Evolutionary conservation across 2,113 vertebrate genomes (phyloP), one percentile per base, ranked within the genome.

Genomic region (Ceyx margarethae): DNA sequence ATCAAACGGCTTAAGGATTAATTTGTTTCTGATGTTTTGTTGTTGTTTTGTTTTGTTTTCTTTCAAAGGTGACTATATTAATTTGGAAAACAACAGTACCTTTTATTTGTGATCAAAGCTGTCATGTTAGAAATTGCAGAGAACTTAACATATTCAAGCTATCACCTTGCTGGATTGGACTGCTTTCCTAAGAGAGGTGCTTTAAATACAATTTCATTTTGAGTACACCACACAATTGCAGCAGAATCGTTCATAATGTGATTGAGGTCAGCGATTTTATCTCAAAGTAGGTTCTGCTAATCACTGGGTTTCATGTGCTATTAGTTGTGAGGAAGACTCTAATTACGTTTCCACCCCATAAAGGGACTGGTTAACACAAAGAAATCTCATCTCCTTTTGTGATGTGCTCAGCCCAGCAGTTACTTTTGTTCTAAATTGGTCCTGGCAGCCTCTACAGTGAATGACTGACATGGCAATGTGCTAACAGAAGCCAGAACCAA

Each of bases 381-480:
- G 75, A 89, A 85, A 94, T 53, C 80, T 76, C 80, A n/a, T 69
- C 80, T 77, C 71, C 76, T 94, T 89, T 90, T 95, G 73, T 90
- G 85, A 42, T 85, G 73, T 89, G 81, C 75, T 61, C 58, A 93
- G 68, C 87, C 86, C 91, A 92, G 93, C 91, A 91, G 77, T 81
- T 90, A 85, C 81, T 92, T 87, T 85, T 96, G 88, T 94, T 87
- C 71, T 90, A 95, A 96, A 96, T 92, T 82, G 90, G 85, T 62
- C 51, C 83, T 91, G 85, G 94, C 83, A 97, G 86, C 73, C 86
- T 95, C 79, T 77, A 80, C 90, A 78, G 79, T 81, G 92, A 93
- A 69, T 92, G 87, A 89, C 51, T 96, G 94, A 93, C 87, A 86
- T 48, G 35, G 57, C 89, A 84, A 28, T 84, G 73, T 87, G 61